These are phyloP conservation scores for Eurytoma californica DNA, from an alignment of 2,888 invertebrate genomes.

Conservation along the genomic window DNA sequence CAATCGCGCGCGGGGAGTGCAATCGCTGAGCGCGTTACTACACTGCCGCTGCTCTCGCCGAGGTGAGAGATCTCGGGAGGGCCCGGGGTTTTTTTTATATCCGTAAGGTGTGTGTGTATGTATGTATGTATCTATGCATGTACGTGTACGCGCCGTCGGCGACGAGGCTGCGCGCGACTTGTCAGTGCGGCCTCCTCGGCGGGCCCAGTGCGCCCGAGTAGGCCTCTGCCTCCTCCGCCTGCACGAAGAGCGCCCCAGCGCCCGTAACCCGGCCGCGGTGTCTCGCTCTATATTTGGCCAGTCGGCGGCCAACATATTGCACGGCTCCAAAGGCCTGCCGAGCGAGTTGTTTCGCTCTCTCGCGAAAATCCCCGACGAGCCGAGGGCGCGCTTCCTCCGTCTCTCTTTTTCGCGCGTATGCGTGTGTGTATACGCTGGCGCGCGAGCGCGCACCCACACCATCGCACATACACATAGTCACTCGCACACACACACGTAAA, in stretches of 20 bases:
- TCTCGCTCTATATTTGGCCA: conserved; percentile 74
- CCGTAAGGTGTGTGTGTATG: background rate
- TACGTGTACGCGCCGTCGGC: background rate
- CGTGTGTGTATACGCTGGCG: background rate
- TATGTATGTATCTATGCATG: background rate
- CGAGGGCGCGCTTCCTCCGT: conserved; percentile 49
- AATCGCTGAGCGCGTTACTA: background rate
- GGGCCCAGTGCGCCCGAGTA: too few relatives aligned
- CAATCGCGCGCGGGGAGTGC: conserved; percentile 4
- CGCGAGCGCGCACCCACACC: background rate
- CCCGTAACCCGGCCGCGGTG: conserved; percentile 67
- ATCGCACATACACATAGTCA: background rate
- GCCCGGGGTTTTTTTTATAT: background rate
- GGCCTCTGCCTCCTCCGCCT: background rate
- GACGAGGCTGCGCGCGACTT: background rate
- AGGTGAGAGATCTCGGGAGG: background rate
- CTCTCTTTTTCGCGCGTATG: conserved; percentile 23
- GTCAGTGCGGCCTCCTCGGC: background rate
- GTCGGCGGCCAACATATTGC: conserved; percentile 73
- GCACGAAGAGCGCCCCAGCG: background rate
- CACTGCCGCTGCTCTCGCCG: too few relatives aligned
- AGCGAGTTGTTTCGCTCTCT: conserved; percentile 9
- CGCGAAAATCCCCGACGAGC: conserved; percentile 48
- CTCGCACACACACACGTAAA: too few relatives aligned
- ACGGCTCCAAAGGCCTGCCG: conserved; percentile 59